Conservation (phyloP, 2,888 invertebrate species). For the Amphipyra berbera region DNA sequence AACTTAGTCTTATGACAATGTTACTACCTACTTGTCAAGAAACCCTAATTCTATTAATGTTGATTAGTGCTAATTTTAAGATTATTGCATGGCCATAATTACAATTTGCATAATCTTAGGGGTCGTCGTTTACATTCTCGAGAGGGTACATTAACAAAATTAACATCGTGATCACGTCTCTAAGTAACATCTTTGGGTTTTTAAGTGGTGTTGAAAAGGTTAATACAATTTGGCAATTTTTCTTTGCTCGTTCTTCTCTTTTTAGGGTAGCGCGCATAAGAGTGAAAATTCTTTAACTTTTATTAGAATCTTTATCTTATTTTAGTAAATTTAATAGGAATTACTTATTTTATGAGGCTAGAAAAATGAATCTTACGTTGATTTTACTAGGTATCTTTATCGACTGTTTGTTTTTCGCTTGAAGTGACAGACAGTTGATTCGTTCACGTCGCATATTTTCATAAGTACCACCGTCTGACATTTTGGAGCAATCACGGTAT, state of each 20-base stretch:
- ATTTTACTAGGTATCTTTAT: too few relatives aligned
- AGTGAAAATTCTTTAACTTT: not conserved
- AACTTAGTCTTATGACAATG: not conserved
- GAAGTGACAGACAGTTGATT: too few relatives aligned
- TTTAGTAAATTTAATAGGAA: too few relatives aligned
- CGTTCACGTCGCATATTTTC: too few relatives aligned
- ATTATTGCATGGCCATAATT: not conserved
- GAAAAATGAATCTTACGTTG: too few relatives aligned
- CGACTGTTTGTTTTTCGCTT: too few relatives aligned
- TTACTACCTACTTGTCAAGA: not conserved
- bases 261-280: not conserved
- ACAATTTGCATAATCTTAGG: slow-evolving; percentile 7
- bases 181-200: slow-evolving; percentile 1
- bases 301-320: too few relatives aligned
- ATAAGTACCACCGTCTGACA: too few relatives aligned
- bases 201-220: not conserved
- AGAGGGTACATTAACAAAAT: slow-evolving; percentile 3
- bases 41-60: slow-evolving; percentile 2
- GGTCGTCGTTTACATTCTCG: not conserved
- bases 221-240: not conserved
- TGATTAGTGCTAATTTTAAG: not conserved
- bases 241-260: not conserved
- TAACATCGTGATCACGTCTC: not conserved
- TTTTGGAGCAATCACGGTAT: too few relatives aligned
- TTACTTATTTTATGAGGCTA: too few relatives aligned